Percentiles rank a stretch among this genome's conserved stretches.
These are phyloP conservation scores for Camponotus floridanus DNA, from an alignment of 1,140 invertebrate genomes.

Conservation along the genomic window DNA sequence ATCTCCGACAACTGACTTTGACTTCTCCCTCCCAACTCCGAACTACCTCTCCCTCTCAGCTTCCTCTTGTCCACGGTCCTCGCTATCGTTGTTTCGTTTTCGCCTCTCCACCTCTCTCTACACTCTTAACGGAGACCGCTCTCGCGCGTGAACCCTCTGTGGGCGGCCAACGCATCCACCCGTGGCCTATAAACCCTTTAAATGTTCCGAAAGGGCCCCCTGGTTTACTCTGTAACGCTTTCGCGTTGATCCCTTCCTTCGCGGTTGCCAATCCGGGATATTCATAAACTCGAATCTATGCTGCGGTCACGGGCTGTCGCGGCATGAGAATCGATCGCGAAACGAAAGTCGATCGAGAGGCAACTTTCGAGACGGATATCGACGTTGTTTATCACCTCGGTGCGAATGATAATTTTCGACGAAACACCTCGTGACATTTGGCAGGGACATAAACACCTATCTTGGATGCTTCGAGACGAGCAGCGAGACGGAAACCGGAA, in stretches of 20 bases:
- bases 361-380: not conserved
- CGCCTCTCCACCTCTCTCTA: conserved; percentile 32
- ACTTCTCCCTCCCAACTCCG: conserved; percentile 63
- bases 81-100: conserved; percentile 59
- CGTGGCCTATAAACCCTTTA: conserved; percentile 64
- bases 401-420: not conserved
- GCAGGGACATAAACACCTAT: not conserved
- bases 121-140: conserved; percentile 21
- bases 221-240: conserved; percentile 64
- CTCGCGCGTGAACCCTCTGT: conserved; percentile 35
- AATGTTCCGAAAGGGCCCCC: conserved; percentile 61
- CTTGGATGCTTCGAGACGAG: conserved; percentile 10
- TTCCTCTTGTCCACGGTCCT: not conserved
- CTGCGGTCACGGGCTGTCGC: conserved; percentile 17
- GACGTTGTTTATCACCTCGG: not conserved
- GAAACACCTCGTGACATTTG: not conserved
- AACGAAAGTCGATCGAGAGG: not conserved
- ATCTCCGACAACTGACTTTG: conserved; percentile 75
- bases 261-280: conserved; percentile 46
- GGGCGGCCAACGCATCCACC: conserved; percentile 62
- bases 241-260: conserved; percentile 45
- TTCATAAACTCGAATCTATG: conserved; percentile 44
- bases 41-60: conserved; percentile 36
- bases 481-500: conserved; percentile 44
- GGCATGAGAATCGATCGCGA: conserved; percentile 34